Base-by-base conservation (phyloP, 2,797 vertebrate species). In the Staurois parvus region DNA sequence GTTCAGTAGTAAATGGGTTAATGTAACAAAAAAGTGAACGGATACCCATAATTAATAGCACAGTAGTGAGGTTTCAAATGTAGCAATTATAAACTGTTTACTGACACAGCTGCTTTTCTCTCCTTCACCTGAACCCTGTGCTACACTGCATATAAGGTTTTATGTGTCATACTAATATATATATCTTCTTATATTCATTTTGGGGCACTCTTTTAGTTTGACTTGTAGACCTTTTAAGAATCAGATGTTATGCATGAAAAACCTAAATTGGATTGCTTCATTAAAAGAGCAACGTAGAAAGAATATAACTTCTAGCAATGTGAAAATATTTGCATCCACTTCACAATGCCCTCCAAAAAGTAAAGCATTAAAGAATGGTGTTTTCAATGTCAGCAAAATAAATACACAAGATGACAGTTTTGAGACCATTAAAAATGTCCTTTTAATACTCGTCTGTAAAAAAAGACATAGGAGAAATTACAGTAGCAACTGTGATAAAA, bases 371-470 rank as follows among this genome's bases (percentile, higher is more conserved):
- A 24, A 66, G 26, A 28, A 66, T 15, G 64, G 13, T 66, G 10
- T 64, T 64, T 62, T 52, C 13, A 74, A 21, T 45, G 64, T 79
- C 66, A n/a, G 40, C 34, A 37, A 80, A 66, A 48, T 67, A 67
- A 81, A 72, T 64, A 81, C 79, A 81, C 68, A 40, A 24, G 52
- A 62, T 74, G 40, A 69, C 69, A 79, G 73, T 59, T 29, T 69
- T 28, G 75, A 83, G 76, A 83, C 75, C 59, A 29, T 70, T 87
- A 83, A 79, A 87, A 84, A 86, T 83, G 56, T 83, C 24, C 19
- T 86, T 86, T 79, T 87, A 87, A 87, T 87, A 79, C 85, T 86
- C 75, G 73, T 84, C 70, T 87, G 81, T 87, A 79, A 87, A 87
- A 83, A 80, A 67, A 80, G 64, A 83, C 70, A 76, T 82, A 66